phyloP scores from a whole-genome alignment of 2,888 invertebrate species.

The Hemicrepidius hirtus region DNA sequence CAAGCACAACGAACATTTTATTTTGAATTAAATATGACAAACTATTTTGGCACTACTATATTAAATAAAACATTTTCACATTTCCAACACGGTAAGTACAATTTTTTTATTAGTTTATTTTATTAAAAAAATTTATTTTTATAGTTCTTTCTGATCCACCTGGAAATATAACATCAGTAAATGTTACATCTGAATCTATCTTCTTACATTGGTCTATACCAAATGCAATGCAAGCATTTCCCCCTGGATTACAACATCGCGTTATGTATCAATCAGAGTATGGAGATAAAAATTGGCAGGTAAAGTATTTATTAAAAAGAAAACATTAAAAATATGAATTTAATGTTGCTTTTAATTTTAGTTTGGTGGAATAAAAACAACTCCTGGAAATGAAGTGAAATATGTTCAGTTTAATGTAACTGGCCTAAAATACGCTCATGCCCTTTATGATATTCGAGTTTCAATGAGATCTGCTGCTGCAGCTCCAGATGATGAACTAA shows the following conservation, averaged over 20 bases:
- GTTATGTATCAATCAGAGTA: slow-evolving; percentile 74
- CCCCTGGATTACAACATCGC: slow-evolving; percentile 72
- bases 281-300: slow-evolving; percentile 71
- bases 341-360: slow-evolving; percentile 36
- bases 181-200: slow-evolving; percentile 72
- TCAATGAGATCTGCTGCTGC: slow-evolving; percentile 77
- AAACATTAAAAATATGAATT: neutral
- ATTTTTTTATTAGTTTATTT: neutral
- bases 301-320: slow-evolving; percentile 51
- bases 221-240: slow-evolving; percentile 72
- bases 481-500: slow-evolving; percentile 72
- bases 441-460: slow-evolving; percentile 83
- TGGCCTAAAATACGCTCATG: slow-evolving; percentile 79
- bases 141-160: slow-evolving; percentile 74
- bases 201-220: slow-evolving; percentile 73
- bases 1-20: slow-evolving; percentile 73
- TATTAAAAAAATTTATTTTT: slow-evolving; percentile 16
- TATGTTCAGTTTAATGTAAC: slow-evolving; percentile 71
- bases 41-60: slow-evolving; percentile 76
- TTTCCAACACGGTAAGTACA: slow-evolving; percentile 71
- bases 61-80: slow-evolving; percentile 77
- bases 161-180: slow-evolving; percentile 70
- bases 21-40: slow-evolving; percentile 78
- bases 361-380: slow-evolving; percentile 47
- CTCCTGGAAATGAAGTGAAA: slow-evolving; percentile 35